Evolutionary conservation across 2,888 invertebrate species (phyloP).

Genomic region (Dascillus cervinus): DNA sequence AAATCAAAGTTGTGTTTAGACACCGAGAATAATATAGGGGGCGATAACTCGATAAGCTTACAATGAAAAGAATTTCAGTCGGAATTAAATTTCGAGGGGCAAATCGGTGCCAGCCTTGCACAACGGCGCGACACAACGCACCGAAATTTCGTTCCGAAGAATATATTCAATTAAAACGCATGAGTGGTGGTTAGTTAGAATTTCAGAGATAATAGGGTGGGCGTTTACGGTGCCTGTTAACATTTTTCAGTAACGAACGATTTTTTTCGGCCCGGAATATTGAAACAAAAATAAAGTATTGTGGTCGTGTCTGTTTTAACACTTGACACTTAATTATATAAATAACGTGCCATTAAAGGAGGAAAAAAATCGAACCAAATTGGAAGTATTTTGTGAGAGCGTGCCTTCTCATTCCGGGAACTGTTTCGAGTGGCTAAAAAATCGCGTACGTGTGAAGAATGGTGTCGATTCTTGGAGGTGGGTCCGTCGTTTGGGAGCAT

Average conservation of each 20-base stretch:
- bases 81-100: slow-evolving; percentile 24
- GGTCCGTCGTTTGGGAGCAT: too few species aligned
- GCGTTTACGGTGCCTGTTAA: slow-evolving; percentile 31
- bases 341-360: slow-evolving; percentile 33
- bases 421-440: too few species aligned
- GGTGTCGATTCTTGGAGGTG: too few species aligned
- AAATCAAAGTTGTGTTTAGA: slow-evolving; percentile 36
- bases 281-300: slow-evolving; percentile 29
- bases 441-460: too few species aligned
- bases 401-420: too few species aligned
- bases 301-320: slow-evolving; percentile 30
- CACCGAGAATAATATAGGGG: slow-evolving; percentile 37
- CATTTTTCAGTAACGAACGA: slow-evolving; percentile 33
- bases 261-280: slow-evolving; percentile 22
- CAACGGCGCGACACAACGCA: neutral
- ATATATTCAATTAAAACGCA: slow-evolving; percentile 36
- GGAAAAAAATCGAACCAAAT: too few species aligned
- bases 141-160: slow-evolving; percentile 15
- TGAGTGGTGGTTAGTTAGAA: slow-evolving; percentile 37
- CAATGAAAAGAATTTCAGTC: slow-evolving; percentile 29
- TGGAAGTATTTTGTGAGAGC: too few species aligned
- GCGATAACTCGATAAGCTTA: slow-evolving; percentile 39
- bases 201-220: slow-evolving; percentile 34
- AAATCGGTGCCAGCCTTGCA: neutral
- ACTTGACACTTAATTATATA: slow-evolving; percentile 32